These are phyloP conservation scores for Trachops cirrhosus DNA, from an alignment of 2,797 vertebrate genomes.

Conservation along the genomic window DNA sequence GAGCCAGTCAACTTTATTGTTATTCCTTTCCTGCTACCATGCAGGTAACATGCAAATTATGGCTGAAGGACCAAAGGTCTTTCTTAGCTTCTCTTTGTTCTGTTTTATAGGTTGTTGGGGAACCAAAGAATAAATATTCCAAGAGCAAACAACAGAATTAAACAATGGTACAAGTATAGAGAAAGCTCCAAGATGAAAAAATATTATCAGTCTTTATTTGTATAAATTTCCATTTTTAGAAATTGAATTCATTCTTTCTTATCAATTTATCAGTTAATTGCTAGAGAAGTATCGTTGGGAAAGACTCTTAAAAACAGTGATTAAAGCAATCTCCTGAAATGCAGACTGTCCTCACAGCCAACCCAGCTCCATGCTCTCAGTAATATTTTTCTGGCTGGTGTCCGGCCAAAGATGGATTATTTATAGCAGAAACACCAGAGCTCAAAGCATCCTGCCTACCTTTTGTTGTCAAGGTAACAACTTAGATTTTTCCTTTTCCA, in stretches of 20 bases:
- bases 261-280: conserved; percentile 60
- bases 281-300: conserved; percentile 36
- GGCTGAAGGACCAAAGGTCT: conserved; percentile 47
- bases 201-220: neutral
- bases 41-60: conserved; percentile 43
- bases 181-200: neutral
- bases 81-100: conserved; percentile 60
- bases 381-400: conserved; percentile 37
- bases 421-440: conserved; percentile 67
- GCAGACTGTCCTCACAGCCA: neutral
- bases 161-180: neutral
- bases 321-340: conserved; percentile 43
- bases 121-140: conserved; percentile 61
- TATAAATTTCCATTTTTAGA: conserved; percentile 40
- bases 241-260: conserved; percentile 36
- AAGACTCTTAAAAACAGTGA: conserved; percentile 31
- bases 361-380: neutral
- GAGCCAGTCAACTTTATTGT: neutral
- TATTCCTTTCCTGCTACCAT: conserved; percentile 6
- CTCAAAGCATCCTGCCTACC: conserved; percentile 61
- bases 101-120: conserved; percentile 49
- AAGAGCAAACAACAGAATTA: conserved; percentile 38
- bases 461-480: conserved; percentile 76
- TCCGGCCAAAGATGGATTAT: conserved; percentile 60
- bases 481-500: conserved; percentile 15